Evolutionary conservation across 2,797 vertebrate genomes (phyloP).

Genomic region (Hapalemur alaotrensis): DNA sequence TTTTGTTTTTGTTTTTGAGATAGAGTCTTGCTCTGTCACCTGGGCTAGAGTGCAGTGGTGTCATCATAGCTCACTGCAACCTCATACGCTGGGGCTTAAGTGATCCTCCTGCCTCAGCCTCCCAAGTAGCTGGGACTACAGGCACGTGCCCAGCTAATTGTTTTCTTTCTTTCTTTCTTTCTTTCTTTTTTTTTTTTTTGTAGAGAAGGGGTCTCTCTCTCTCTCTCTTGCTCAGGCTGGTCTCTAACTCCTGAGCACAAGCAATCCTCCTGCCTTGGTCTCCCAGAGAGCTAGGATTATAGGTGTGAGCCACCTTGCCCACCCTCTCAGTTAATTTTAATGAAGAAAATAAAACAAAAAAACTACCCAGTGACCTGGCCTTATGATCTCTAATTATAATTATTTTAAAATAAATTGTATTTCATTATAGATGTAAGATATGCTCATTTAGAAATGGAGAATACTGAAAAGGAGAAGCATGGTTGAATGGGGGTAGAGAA

Average conservation of each 20-base stretch:
- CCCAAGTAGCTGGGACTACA: not conserved
- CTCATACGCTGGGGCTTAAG: not conserved
- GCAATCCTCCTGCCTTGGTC: not conserved
- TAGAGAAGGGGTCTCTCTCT: not conserved
- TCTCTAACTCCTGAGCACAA: not conserved
- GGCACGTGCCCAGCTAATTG: not conserved
- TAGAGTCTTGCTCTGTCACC: not conserved
- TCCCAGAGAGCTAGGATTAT: not conserved
- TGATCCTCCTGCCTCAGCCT: not conserved
- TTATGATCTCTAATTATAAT: not conserved
- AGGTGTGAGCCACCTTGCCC: not conserved
- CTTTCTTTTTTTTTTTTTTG: not conserved
- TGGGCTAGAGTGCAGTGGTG: not conserved
- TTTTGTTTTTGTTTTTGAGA: not conserved
- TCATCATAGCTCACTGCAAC: not conserved
- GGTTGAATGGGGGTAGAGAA: not conserved
- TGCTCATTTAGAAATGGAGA: not conserved
- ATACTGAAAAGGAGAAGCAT: constrained; percentile 4
- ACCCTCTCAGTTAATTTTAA: not conserved
- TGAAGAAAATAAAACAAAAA: not conserved
- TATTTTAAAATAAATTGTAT: constrained; percentile 45
- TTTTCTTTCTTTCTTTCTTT: too few relatives aligned
- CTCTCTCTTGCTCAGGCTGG: not conserved
- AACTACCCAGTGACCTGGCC: not conserved
- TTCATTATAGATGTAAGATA: not conserved